Evolutionary conservation across 2,888 invertebrate species (phyloP).

Genomic region (Phanerotoma sp.): DNA sequence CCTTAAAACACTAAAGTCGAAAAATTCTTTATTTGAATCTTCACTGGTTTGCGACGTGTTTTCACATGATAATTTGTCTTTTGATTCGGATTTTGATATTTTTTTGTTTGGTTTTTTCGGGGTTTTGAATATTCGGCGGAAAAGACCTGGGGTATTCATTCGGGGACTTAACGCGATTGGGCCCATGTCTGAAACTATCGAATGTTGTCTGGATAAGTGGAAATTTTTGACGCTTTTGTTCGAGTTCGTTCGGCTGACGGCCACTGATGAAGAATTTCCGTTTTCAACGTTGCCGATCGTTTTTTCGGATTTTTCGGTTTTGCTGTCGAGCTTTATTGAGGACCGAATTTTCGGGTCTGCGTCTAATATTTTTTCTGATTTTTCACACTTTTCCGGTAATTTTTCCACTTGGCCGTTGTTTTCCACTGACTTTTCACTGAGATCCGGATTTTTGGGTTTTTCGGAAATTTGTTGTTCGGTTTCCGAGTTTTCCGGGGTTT

Average conservation of each 20-base stretch:
- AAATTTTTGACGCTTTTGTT: slow-evolving; percentile 26
- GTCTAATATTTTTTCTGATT: too few relatives aligned
- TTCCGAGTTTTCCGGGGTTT: too few relatives aligned
- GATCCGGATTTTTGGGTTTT: slow-evolving; percentile 4
- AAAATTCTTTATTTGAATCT: slow-evolving; percentile 61
- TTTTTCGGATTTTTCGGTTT: too few relatives aligned
- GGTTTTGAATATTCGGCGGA: slow-evolving; percentile 34
- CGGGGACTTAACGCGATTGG: slow-evolving; percentile 36
- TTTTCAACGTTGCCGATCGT: too few relatives aligned
- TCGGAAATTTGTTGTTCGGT: slow-evolving; percentile 1
- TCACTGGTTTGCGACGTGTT: slow-evolving; percentile 24
- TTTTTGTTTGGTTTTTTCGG: slow-evolving; percentile 14
- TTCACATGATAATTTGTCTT: slow-evolving; percentile 5
- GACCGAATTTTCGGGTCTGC: too few relatives aligned
- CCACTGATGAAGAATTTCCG: too few relatives aligned
- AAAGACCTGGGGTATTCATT: slow-evolving; percentile 33
- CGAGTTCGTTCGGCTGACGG: slow-evolving; percentile 33
- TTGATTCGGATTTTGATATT: not conserved
- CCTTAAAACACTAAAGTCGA: slow-evolving; percentile 71
- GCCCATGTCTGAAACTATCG: slow-evolving; percentile 40
- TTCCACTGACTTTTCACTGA: slow-evolving; percentile 10
- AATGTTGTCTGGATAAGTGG: slow-evolving; percentile 37
- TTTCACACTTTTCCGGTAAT: too few relatives aligned
- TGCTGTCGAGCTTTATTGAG: too few relatives aligned
- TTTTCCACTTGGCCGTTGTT: too few relatives aligned